Evolutionary conservation across 2,888 invertebrate species (phyloP).

Genomic region (Lagria hirta): DNA sequence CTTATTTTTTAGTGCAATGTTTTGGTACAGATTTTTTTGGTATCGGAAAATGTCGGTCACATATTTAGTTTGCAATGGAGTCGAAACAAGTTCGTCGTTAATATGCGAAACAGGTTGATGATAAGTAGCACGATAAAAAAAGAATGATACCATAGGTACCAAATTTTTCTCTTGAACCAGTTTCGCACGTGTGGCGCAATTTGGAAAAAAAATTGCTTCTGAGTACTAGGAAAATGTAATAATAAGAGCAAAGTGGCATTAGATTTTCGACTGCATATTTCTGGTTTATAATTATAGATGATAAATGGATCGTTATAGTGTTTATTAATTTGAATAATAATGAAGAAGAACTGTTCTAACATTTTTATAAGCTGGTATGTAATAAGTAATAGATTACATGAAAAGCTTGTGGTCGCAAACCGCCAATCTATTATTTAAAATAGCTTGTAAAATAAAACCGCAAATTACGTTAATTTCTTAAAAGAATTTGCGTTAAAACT

Average conservation of each 20-base stretch:
- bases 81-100: constrained; percentile 19
- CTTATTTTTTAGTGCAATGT: constrained; percentile 10
- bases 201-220: background rate
- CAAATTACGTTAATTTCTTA: too few relatives aligned
- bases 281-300: too few relatives aligned
- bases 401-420: too few relatives aligned
- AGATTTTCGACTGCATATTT: too few relatives aligned
- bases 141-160: constrained; percentile 6
- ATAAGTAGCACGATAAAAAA: constrained; percentile 14
- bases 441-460: too few relatives aligned
- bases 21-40: constrained; percentile 15
- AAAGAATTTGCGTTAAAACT: too few relatives aligned
- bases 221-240: background rate
- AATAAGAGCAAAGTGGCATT: background rate
- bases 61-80: constrained; percentile 20
- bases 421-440: too few relatives aligned
- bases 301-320: too few relatives aligned
- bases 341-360: too few relatives aligned
- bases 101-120: constrained; percentile 20
- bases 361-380: too few relatives aligned
- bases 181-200: constrained; percentile 1
- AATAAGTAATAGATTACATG: too few relatives aligned
- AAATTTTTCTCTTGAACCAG: constrained; percentile 3
- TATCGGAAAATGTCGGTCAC: constrained; percentile 20
- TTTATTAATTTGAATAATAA: too few relatives aligned